These are phyloP conservation scores for Myotis vivesi DNA, from an alignment of 2,797 vertebrate species.

Conservation along the genomic window DNA sequence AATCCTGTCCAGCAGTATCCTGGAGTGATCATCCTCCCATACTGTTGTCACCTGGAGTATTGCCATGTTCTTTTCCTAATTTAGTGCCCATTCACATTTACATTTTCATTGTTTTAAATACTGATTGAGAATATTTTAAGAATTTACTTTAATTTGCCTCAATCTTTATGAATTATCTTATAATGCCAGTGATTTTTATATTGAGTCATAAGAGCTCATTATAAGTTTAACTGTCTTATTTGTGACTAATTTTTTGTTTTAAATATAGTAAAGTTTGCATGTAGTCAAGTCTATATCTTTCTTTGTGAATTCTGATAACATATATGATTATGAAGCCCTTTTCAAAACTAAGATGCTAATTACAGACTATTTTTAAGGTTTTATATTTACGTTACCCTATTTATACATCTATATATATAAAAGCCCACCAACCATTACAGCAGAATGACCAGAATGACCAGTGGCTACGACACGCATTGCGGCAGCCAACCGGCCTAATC, in stretches of 20 bases:
- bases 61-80: not conserved
- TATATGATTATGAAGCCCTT: not conserved
- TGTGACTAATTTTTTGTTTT: not conserved
- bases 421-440: too few relatives aligned
- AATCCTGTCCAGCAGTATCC: not conserved
- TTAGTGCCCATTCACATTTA: not conserved
- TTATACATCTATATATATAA: not conserved
- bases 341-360: not conserved
- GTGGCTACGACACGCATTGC: too few relatives aligned
- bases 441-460: too few relatives aligned
- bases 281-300: not conserved
- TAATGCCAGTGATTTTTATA: not conserved
- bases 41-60: not conserved
- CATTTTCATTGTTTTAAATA: not conserved
- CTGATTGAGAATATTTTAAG: not conserved
- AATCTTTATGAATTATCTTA: slow-evolving; percentile 1
- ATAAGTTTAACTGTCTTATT: not conserved
- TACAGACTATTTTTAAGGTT: not conserved
- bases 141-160: not conserved
- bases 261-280: not conserved
- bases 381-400: slow-evolving; percentile 31
- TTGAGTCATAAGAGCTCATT: not conserved
- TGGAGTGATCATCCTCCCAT: not conserved
- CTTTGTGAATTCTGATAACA: not conserved
- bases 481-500: too few relatives aligned